A percentile compares a stretch with the other conserved stretches of the same genome.
These are phyloP conservation scores for Mixornis gularis DNA, from an alignment of 2,113 vertebrate genomes.

Conservation along the genomic window DNA sequence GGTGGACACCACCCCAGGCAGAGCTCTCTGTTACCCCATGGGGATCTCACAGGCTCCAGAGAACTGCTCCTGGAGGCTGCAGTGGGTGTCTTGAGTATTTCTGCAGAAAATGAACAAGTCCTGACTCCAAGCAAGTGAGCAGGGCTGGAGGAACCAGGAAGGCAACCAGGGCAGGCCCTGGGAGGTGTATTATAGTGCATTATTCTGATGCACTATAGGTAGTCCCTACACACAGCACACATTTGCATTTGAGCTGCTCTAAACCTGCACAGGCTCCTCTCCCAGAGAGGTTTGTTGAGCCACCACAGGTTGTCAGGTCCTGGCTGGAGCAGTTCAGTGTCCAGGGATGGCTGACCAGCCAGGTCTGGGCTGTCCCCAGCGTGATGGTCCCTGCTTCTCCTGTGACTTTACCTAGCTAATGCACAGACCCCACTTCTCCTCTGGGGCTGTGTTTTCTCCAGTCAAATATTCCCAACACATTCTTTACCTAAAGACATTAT, in stretches of 20 bases:
- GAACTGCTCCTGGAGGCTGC: background rate
- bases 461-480: background rate
- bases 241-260: background rate
- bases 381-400: background rate
- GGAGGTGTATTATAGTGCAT: background rate
- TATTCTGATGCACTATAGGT: background rate
- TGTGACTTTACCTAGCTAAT: background rate
- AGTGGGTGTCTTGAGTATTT: background rate
- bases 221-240: background rate
- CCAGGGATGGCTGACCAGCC: background rate
- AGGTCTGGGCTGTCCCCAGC: background rate
- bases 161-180: background rate
- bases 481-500: background rate
- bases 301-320: background rate
- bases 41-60: background rate
- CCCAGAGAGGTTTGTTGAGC: background rate
- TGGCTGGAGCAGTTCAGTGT: background rate
- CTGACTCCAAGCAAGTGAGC: background rate
- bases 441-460: background rate
- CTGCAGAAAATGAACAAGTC: background rate
- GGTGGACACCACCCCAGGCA: background rate
- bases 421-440: background rate
- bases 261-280: background rate
- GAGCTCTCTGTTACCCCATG: background rate
- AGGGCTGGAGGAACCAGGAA: background rate